Base-by-base conservation (phyloP, 2,113 vertebrate species). In the Lipophrys pholis region DNA sequence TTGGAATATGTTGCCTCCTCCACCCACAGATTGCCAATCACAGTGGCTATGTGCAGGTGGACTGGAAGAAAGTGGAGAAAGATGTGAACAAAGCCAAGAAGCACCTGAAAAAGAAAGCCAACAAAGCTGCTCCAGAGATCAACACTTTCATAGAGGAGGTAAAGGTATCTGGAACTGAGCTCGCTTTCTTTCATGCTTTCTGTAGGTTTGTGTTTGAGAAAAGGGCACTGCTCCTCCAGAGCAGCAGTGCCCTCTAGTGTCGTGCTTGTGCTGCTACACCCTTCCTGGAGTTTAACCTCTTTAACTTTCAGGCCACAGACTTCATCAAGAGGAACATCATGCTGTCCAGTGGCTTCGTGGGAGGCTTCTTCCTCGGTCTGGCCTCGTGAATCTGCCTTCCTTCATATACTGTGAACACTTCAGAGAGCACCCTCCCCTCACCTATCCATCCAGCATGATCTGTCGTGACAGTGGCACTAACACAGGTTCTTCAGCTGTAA, bases 1-100 rank as follows among this genome's bases (percentile, higher is more conserved):
- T 30, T 30, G 21, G 21, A 30, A 30, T 30, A 30, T 4, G 21
- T 30, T n/a, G 41, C 11, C 0, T 7, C 0, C 6, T 46, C 14
- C 53, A 56, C 43, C 3, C 21, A 3, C 91, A 99, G 97, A 95
- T 99, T 55, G 97, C 98, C 82, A 99, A 97, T 92, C 98, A 99
- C 78, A 98, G 96, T 62, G 98, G 98, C 52, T 99, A 99, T 49
- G 96, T 99, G 77, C 96, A 98, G 88, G 94, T 98, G 40, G 97
- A 99, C 90, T 99, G 97, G 97, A 99, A 98, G 87, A 97, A 98
- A 89, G 97, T 99, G 88, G 97, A 99, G 92, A 98, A 97, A 89
- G 98, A 99, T 76, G 97, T 99, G 64, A 99, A 98, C 90, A 99
- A 98, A 92, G 98, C 98, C 11, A 99, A 99, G 90, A 96, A 96